These are phyloP conservation scores for Lepidurus couesii DNA, from an alignment of 1,140 invertebrate genomes.

Conservation along the genomic window DNA sequence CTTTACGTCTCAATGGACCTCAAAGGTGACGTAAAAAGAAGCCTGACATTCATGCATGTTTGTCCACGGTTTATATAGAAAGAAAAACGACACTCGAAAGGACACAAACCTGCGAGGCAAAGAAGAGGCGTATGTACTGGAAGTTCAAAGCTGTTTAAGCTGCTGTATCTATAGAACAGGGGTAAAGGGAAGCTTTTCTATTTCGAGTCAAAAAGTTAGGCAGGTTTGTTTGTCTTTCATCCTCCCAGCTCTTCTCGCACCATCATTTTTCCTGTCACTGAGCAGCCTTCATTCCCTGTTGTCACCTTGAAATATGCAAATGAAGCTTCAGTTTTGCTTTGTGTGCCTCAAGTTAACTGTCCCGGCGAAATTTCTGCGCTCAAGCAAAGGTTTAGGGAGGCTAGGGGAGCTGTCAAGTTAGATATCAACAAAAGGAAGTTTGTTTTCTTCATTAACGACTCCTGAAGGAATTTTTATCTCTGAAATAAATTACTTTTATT, in stretches of 20 bases:
- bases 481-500: too few species aligned
- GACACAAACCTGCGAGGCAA: neutral
- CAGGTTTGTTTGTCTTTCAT: conserved; percentile 20
- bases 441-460: too few species aligned
- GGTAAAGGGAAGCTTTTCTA: neutral
- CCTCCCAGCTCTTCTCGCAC: neutral
- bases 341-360: neutral
- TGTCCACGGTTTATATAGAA: neutral
- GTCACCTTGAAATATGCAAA: neutral
- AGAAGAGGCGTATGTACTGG: too few species aligned
- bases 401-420: too few species aligned
- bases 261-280: neutral
- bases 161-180: neutral
- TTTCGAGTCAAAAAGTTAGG: neutral
- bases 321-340: neutral
- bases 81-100: neutral
- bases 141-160: neutral
- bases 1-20: neutral
- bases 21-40: neutral
- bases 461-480: too few species aligned
- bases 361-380: neutral
- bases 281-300: neutral
- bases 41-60: neutral
- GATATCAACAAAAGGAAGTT: too few species aligned
- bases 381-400: too few species aligned